Evolutionary conservation across 2,797 vertebrate species (phyloP).

Genomic region (Neomorphus geoffroyi): DNA sequence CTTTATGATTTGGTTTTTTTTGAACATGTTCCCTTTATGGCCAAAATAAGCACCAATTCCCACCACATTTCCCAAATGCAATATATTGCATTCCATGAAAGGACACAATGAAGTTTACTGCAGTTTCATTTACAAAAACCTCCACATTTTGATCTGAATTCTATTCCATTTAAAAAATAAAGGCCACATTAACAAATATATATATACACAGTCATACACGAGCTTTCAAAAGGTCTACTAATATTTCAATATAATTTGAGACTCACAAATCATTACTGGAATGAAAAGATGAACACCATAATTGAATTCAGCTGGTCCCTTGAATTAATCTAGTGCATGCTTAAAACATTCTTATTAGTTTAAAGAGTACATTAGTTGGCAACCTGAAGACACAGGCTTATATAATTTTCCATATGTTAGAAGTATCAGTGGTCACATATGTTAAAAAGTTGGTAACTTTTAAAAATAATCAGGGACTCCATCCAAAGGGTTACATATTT

Average conservation of each 20-base stretch:
- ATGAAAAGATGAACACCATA: not conserved
- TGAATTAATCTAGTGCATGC: not conserved
- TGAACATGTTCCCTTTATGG: not conserved
- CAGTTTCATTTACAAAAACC: not conserved
- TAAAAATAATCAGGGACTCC: not conserved
- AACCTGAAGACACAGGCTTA: not conserved
- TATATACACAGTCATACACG: not conserved
- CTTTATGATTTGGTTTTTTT: not conserved
- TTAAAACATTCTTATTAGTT: not conserved
- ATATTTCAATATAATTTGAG: not conserved
- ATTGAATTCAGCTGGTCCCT: not conserved
- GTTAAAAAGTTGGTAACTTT: not conserved
- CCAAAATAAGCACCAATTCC: not conserved
- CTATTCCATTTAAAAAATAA: not conserved
- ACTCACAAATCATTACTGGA: not conserved
- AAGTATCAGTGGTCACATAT: not conserved
- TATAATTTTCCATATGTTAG: not conserved
- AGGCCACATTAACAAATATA: not conserved
- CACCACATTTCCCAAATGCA: not conserved
- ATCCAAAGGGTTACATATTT: not conserved
- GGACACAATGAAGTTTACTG: not conserved
- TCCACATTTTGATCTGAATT: not conserved
- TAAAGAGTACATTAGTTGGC: not conserved
- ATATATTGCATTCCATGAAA: not conserved
- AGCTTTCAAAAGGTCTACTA: not conserved